Conservation (phyloP, 92 coral and sea anemone species). For the Umimayanthus chanpuru region DNA sequence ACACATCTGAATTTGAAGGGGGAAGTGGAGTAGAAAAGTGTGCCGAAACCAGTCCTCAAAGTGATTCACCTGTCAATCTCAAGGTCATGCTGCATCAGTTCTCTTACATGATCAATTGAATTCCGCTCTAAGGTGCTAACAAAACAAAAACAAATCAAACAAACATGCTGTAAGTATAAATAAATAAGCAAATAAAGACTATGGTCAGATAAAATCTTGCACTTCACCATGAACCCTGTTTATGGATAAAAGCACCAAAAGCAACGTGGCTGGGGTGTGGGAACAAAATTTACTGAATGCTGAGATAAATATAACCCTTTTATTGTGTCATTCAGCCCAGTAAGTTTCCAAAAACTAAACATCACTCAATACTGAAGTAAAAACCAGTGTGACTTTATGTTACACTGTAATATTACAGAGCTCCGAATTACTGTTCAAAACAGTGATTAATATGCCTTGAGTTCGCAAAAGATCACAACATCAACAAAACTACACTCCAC, state of each 20-base stretch:
- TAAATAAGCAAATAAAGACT: background rate
- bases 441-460: too few relatives aligned
- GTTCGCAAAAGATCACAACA: too few relatives aligned
- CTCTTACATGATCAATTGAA: conserved; percentile 48
- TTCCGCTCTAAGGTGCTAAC: conserved; percentile 50
- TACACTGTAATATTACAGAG: too few relatives aligned
- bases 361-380: background rate
- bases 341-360: background rate
- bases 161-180: conserved; percentile 21
- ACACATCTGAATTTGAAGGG: conserved; percentile 18
- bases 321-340: background rate
- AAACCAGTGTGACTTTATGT: too few relatives aligned
- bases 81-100: conserved; percentile 40
- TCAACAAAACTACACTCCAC: too few relatives aligned
- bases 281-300: background rate
- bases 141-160: conserved; percentile 25
- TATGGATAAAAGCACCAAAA: background rate
- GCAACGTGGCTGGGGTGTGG: background rate
- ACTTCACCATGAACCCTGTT: background rate
- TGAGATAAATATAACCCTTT: too few relatives aligned
- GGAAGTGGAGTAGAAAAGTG: background rate
- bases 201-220: background rate
- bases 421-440: too few relatives aligned
- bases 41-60: conserved; percentile 25
- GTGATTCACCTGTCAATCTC: conserved; percentile 45